Evolutionary conservation across 1,140 invertebrate genomes (phyloP).

Genomic region (Fopius arisanus): DNA sequence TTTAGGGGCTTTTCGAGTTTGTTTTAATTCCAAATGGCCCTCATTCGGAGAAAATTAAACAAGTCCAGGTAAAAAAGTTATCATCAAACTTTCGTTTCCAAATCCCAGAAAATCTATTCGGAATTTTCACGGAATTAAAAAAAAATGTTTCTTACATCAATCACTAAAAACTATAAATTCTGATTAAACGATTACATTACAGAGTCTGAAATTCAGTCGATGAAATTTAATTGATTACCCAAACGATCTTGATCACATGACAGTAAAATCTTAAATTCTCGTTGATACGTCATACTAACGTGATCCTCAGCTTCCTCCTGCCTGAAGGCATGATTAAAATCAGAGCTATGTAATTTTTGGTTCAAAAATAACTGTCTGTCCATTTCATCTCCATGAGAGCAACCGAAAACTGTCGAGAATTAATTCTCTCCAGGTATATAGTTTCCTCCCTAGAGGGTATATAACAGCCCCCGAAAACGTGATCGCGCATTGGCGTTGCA

Average conservation of each 20-base stretch:
- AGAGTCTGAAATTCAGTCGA: no score
- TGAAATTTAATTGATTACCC: no score
- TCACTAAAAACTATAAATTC: no score
- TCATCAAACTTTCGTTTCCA: no score
- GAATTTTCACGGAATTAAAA: no score
- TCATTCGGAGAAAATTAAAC: background rate
- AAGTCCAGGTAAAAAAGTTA: background rate
- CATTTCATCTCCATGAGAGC: background rate
- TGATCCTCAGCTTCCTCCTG: background rate
- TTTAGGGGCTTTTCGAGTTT: background rate
- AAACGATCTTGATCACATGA: no score
- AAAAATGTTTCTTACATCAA: no score
- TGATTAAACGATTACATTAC: no score
- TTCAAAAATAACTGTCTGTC: background rate
- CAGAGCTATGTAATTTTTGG: background rate
- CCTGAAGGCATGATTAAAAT: background rate
- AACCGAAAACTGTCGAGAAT: constrained; percentile 13
- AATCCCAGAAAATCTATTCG: no score
- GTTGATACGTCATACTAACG: no score
- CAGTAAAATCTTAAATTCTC: no score
- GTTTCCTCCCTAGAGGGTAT: background rate
- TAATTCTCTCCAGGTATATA: constrained; percentile 18
- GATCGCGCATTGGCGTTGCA: constrained; percentile 17
- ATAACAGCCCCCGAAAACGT: constrained; percentile 5
- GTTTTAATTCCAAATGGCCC: background rate